Percentiles rank a stretch among this genome's conserved stretches.
Evolutionary conservation across 2,888 invertebrate genomes (phyloP).

Genomic region (Tanypteryx hageni): DNA sequence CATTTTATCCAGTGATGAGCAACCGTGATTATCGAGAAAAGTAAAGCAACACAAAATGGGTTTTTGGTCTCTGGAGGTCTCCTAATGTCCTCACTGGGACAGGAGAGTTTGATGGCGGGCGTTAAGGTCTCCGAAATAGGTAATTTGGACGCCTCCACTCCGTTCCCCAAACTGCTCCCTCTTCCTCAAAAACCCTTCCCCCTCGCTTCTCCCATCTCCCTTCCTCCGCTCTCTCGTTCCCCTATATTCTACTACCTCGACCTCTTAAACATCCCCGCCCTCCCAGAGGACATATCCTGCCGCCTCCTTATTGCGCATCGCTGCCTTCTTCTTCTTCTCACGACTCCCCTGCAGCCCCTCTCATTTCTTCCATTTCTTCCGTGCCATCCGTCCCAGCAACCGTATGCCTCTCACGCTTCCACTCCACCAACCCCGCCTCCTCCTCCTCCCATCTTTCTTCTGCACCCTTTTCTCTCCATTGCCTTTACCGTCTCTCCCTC

Average conservation of each 20-base stretch:
- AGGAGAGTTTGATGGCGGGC: constrained; percentile 53
- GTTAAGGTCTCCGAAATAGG: constrained; percentile 61
- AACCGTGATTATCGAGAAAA: constrained; percentile 61
- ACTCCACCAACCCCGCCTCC: neutral
- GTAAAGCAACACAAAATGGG: constrained; percentile 48
- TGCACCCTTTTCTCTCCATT: no score
- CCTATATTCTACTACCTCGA: neutral
- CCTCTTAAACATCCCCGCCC: constrained; percentile 63
- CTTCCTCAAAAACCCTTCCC: constrained; percentile 5
- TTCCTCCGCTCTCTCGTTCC: neutral
- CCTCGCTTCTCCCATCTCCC: constrained; percentile 31
- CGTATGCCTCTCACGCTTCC: neutral
- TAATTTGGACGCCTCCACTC: constrained; percentile 53
- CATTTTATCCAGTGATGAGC: constrained; percentile 51
- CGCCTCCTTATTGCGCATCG: constrained; percentile 40
- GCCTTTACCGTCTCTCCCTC: neutral
- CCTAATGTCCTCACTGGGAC: constrained; percentile 59
- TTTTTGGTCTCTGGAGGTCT: constrained; percentile 44
- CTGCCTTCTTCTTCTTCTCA: no score
- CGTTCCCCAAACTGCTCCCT: neutral
- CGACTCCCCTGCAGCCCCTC: constrained; percentile 23
- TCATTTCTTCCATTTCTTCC: neutral
- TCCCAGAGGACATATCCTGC: constrained; percentile 66
- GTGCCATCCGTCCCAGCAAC: constrained; percentile 30
- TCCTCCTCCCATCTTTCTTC: neutral